These are phyloP conservation scores for Prionailurus viverrinus DNA, from an alignment of 2,113 vertebrate species.

Conservation along the genomic window DNA sequence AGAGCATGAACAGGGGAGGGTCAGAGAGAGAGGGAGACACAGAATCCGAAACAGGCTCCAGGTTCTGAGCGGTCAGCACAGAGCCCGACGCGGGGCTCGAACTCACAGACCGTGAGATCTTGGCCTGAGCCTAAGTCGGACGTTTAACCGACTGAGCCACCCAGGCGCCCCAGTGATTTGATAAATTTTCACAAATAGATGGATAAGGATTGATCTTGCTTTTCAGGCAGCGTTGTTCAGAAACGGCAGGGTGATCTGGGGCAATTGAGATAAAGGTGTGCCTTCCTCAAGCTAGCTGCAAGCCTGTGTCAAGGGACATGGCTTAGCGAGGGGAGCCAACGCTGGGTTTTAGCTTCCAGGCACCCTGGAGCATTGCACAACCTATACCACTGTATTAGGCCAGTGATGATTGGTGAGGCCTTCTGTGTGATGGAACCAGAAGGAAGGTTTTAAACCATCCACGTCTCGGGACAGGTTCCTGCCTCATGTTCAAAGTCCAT, in stretches of 20 bases:
- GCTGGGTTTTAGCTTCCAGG: not conserved
- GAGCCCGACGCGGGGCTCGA: too few species aligned
- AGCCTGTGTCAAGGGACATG: not conserved
- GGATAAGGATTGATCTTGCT: not conserved
- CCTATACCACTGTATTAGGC: not conserved
- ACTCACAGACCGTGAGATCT: too few species aligned
- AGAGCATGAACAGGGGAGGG: too few species aligned
- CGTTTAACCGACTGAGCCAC: too few species aligned
- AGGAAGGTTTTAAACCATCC: not conserved
- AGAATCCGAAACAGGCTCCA: too few species aligned
- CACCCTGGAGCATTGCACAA: not conserved
- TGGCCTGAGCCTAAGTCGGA: too few species aligned
- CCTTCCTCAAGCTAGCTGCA: not conserved
- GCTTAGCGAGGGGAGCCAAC: not conserved
- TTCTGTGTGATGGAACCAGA: not conserved
- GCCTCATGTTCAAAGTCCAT: fast-evolving
- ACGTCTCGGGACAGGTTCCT: not conserved
- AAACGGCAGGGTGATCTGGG: not conserved
- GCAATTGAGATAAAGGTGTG: not conserved
- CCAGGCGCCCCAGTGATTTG: not conserved
- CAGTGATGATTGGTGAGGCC: not conserved
- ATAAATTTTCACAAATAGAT: not conserved
- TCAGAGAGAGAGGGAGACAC: too few species aligned
- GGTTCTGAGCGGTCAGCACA: too few species aligned
- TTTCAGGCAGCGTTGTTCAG: not conserved